A percentile compares a stretch with the other conserved stretches of the same genome.
Evolutionary conservation across 1,140 invertebrate species (phyloP).

Genomic region (Battus philenor): DNA sequence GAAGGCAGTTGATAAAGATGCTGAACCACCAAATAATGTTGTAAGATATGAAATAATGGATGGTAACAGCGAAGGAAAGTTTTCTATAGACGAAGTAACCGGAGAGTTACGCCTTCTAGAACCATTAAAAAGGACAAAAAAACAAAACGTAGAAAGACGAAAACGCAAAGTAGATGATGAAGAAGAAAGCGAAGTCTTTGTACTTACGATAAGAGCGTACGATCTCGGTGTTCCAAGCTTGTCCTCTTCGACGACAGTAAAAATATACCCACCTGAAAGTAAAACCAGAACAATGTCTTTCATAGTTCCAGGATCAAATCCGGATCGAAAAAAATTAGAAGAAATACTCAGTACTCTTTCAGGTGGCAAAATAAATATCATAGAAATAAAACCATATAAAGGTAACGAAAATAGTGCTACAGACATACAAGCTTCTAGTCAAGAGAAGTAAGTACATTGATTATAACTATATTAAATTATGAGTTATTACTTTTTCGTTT

Average conservation of each 20-base stretch:
- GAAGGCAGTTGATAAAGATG: constrained; percentile 88
- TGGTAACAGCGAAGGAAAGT: constrained; percentile 88
- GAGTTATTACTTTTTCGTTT: constrained; percentile 11
- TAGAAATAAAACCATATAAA: constrained; percentile 83
- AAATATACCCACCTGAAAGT: constrained; percentile 82
- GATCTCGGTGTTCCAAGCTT: constrained; percentile 87
- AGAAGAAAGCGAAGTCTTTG: constrained; percentile 76
- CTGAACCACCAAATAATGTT: constrained; percentile 90
- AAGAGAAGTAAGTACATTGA: constrained; percentile 54
- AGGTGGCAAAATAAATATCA: constrained; percentile 84
- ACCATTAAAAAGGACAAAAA: constrained; percentile 71
- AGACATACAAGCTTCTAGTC: constrained; percentile 65
- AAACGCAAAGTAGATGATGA: constrained; percentile 62
- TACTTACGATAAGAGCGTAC: constrained; percentile 84
- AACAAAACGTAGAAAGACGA: constrained; percentile 65
- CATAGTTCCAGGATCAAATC: constrained; percentile 84
- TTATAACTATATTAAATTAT: not conserved
- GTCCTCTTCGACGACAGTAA: constrained; percentile 80
- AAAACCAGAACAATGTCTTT: constrained; percentile 85
- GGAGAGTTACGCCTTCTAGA: constrained; percentile 76
- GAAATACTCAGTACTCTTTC: constrained; percentile 85
- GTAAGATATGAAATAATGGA: constrained; percentile 90
- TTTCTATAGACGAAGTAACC: constrained; percentile 85
- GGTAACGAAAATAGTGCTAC: constrained; percentile 67
- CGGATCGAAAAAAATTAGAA: constrained; percentile 82